These are phyloP conservation scores for Rhinoraja longicauda DNA, from an alignment of 2,797 vertebrate species.

Conservation along the genomic window DNA sequence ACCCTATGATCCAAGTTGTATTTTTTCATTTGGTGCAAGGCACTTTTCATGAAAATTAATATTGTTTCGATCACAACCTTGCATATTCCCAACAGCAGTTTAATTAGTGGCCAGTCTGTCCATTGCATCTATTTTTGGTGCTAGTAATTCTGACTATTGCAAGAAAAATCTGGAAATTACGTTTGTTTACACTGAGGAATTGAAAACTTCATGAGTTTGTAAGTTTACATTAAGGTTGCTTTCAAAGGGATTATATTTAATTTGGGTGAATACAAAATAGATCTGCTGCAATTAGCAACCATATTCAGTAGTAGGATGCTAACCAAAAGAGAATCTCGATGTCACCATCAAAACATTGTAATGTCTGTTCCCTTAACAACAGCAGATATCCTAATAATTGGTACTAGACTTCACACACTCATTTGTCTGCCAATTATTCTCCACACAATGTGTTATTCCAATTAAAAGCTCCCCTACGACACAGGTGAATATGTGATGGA, in stretches of 20 bases:
- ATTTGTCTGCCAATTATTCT: background rate
- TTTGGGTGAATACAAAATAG: background rate
- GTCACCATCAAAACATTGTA: background rate
- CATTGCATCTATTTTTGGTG: conserved; percentile 27
- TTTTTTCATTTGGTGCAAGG: conserved; percentile 36
- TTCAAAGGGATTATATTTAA: conserved; percentile 1
- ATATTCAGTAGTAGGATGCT: background rate
- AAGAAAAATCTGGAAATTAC: conserved; percentile 26
- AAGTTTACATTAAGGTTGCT: conserved; percentile 40
- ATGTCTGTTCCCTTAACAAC: background rate
- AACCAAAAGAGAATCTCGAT: background rate
- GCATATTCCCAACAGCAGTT: conserved; percentile 20
- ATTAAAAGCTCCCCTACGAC: background rate
- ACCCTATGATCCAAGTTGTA: background rate
- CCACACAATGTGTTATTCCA: background rate
- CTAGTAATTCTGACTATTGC: conserved; percentile 13
- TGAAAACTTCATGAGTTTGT: conserved; percentile 40
- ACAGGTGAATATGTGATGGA: background rate
- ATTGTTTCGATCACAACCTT: conserved; percentile 27
- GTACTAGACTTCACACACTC: background rate
- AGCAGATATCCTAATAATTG: background rate
- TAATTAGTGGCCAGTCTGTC: background rate
- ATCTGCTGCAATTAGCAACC: background rate
- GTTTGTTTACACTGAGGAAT: conserved; percentile 5
- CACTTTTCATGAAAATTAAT: conserved; percentile 34